Evolutionary conservation across 1,140 invertebrate species (phyloP).

Genomic region (Lucilia cuprina): DNA sequence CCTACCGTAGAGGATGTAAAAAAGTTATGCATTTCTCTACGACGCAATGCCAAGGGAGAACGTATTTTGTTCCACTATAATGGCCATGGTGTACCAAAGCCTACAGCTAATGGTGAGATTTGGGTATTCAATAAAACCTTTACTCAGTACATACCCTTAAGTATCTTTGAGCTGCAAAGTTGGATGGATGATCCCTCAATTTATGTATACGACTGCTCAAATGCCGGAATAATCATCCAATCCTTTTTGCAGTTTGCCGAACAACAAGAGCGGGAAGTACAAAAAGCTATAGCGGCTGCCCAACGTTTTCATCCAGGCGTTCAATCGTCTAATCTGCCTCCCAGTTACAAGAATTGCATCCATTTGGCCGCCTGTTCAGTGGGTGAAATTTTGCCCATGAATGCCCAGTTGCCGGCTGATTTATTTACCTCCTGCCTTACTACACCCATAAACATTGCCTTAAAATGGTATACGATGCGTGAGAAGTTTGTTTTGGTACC

Average conservation of each 20-base stretch:
- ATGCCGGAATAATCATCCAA: conserved; percentile 95
- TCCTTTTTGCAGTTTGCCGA: conserved; percentile 91
- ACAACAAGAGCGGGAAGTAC: conserved; percentile 88
- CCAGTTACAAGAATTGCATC: conserved; percentile 87
- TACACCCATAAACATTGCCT: conserved; percentile 96
- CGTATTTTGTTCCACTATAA: conserved; percentile 99
- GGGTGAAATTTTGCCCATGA: conserved; percentile 94
- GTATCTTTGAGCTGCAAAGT: conserved; percentile 96
- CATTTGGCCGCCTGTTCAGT: conserved; percentile 93
- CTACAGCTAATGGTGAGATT: conserved; percentile 97
- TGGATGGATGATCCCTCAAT: conserved; percentile 99
- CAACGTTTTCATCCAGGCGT: conserved; percentile 37
- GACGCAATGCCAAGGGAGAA: conserved; percentile 99
- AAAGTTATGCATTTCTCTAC: conserved; percentile 91
- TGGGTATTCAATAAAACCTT: conserved; percentile 99
- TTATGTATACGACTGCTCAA: conserved; percentile 99
- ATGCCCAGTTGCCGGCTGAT: conserved; percentile 97
- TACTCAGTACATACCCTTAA: conserved; percentile 99
- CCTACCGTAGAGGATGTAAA: conserved; percentile 98
- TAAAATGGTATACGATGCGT: conserved; percentile 93
- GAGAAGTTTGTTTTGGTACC: conserved; percentile 80
- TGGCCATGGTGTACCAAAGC: conserved; percentile 98
- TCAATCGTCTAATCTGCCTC: conserved; percentile 39
- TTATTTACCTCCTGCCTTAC: conserved; percentile 98
- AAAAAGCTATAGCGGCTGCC: conserved; percentile 65